Base-by-base conservation (phyloP, 2,888 invertebrate species). In the Julus scandinavius region DNA sequence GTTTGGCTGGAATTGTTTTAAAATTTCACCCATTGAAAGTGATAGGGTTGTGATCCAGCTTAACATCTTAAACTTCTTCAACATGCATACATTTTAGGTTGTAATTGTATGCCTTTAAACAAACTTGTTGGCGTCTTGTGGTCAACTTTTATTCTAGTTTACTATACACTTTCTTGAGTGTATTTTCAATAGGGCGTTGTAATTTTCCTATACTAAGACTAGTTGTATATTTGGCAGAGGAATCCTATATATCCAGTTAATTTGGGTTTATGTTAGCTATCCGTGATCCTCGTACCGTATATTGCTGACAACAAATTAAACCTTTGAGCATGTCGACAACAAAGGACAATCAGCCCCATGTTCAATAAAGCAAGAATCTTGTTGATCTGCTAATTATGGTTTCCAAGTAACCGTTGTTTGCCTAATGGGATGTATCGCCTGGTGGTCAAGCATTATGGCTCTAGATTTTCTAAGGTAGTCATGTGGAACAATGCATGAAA, bases 351-450 rank as follows among this genome's bases (percentile, higher is more conserved):
- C 72, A 72, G 29, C 63, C 72, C n/a, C 11, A 13, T 29, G 72
- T 72, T 72, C 72, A 72, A 72, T 72, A 72, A 72, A 72, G 72
- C 72, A 72, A 29, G 72, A 72, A 72, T 29, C 72, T 72, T 72
- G 72, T 72, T 72, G 72, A 72, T 72, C 72, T 72, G 72, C 72
- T 72, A 72, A 72, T 72, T 72, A 72, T 72, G 72, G 72, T 72
- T 72, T 72, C 72, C 72, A 72, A 72, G 72, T 72, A 72, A 72
- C 29, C 72, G 72, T 72, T 72, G 72, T 72, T 72, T 72, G 72
- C 72, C 72, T 72, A 72, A 72, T 72, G 72, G 72, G 11, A 11
- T 9, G 29, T 29, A 29, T 72, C 72, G 72, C 13, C 29, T 72
- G 72, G 72, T 72, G 72, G 72, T 72, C 72, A 72, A 29, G 72